Base-by-base conservation (phyloP, 2,113 vertebrate genomes). In the Polyodon spathula region DNA sequence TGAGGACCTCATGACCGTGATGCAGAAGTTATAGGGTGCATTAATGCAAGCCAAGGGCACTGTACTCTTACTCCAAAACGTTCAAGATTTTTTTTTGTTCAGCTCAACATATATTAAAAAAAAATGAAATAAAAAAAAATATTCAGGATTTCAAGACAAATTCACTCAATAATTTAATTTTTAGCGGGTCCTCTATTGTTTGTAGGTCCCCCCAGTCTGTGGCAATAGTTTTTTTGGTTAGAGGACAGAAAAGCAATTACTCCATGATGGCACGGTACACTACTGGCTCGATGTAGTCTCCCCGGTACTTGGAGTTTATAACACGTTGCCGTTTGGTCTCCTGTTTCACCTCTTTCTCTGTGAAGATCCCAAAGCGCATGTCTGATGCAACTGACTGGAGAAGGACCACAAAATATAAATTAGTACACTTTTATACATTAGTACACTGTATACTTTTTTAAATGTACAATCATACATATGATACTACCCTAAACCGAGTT, bases 241-340 rank as follows among this genome's bases (percentile, higher is more conserved):
- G 40, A 14, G 52, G 2, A 14, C 14, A 17, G 56, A 37, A 27
- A 10, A 14, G 15, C 0, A 39, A n/a, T 88, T 83, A 98, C 75
- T 98, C 96, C 95, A 98, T 94, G 85, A 98, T 96, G 80, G 94
- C 83, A 69, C 92, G 80, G 86, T 97, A 98, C 40, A 98, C 71
- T 1, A 90, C 83, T 1, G 96, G 96, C 68, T 98, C 96, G 1
- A 98, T 91, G 72, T 93, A 98, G 79, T 97, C 96, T 69, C 93
- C 96, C 62, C 91, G 84, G 84, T 98, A 98, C 44, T 92, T 88
- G 2, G 95, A 97, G 86, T 97, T 98, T 81, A 97, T 89, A 63
- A 98, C 92, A 40, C 96, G 85, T 27, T 98, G 96, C 63, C 96
- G 83, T 81, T 98, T 98, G 76, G 93, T 88, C 77, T 90, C 90